phyloP scores from a whole-genome alignment of 2,797 vertebrate genomes.

The Varecia variegata region DNA sequence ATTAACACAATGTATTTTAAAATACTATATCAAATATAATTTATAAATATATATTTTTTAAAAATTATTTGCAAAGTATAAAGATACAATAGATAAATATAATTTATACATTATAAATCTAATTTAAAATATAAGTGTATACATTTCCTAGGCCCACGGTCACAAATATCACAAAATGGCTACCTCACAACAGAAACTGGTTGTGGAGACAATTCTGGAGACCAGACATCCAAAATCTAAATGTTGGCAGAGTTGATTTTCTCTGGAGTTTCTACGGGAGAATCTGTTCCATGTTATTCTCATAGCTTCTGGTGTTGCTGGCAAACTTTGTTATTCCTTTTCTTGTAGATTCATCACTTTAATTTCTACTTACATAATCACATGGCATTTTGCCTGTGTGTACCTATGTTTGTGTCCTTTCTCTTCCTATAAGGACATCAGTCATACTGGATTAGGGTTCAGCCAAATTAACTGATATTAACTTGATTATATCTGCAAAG shows the following conservation, averaged over 20 bases:
- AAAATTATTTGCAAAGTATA: neutral
- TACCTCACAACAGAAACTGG: neutral
- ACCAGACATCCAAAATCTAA: neutral
- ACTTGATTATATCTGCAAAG: neutral
- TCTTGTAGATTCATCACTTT: neutral
- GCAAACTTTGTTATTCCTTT: neutral
- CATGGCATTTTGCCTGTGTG: neutral
- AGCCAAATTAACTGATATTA: neutral
- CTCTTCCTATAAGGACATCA: neutral
- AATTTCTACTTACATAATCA: neutral
- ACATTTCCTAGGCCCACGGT: neutral
- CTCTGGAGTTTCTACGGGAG: neutral
- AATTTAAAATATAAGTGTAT: neutral
- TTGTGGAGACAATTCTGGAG: neutral
- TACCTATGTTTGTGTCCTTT: too few species aligned
- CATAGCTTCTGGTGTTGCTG: neutral
- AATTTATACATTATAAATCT: neutral
- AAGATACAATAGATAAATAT: neutral
- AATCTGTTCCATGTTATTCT: neutral
- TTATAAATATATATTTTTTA: neutral
- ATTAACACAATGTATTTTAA: neutral
- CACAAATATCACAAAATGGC: neutral
- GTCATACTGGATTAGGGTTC: neutral
- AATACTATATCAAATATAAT: neutral
- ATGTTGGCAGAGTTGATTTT: neutral